Base-by-base conservation (phyloP, 2,113 vertebrate genomes). In the Edolisoma coerulescens region DNA sequence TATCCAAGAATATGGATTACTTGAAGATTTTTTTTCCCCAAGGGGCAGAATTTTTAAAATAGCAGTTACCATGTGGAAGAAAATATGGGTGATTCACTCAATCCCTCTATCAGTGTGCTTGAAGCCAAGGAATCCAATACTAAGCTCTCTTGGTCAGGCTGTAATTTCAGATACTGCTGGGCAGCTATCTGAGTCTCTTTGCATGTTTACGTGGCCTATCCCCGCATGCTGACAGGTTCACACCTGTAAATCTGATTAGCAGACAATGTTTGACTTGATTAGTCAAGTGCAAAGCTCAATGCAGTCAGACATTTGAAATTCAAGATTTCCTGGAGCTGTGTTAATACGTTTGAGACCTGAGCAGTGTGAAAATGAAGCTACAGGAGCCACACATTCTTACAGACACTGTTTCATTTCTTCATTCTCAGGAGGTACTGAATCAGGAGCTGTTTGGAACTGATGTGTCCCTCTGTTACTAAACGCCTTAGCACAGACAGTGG, bases 311-410 rank as follows among this genome's bases (percentile, higher is more conserved):
- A 54, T 57, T 68, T 84, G 90, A 92, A 95, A 70, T 86, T 92
- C 90, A 90, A 42, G 94, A 92, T 93, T 96, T 97, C 92, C 93
- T 96, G 96, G 69, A 95, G 85, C 83, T 90, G 19, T 14, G 32
- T 67, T 95, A 90, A 96, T 61, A 87, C 86, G 54, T 88, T 70
- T 91, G 77, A 90, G 87, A 92, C 89, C 88, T 54, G 74, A 77
- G 73, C 24, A n/a, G 61, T 13, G 84, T 92, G 67, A 44, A 86
- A 90, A 78, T 49, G 75, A 88, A 86, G 87, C 56, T 50, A 84
- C 21, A 84, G 80, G 49, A 94, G 45, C 47, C 76, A 84, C 52
- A 22, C 13, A 42, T 64, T 84, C 79, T 71, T 87, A 39, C 13
- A 70, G 68, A 75, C 4, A 41, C 45, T 50, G 60, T 78, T 95